These are phyloP conservation scores for Neolamprologus multifasciatus DNA, from an alignment of 2,797 vertebrate species.

Conservation along the genomic window DNA sequence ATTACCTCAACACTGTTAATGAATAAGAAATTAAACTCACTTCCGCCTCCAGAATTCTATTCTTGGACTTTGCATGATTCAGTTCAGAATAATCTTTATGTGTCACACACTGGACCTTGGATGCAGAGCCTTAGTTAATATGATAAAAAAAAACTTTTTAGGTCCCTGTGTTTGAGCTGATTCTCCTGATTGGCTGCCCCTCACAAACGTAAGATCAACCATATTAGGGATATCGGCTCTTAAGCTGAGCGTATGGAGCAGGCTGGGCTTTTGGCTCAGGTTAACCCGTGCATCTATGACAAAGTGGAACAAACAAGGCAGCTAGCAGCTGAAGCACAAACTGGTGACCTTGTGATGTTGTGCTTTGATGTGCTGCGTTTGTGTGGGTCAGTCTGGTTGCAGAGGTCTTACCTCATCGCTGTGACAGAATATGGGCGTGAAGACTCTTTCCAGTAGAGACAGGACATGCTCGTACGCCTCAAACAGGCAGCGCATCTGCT, in stretches of 20 bases:
- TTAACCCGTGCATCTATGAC: background rate
- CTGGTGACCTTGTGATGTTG: background rate
- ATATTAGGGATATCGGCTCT: background rate
- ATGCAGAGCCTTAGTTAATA: background rate
- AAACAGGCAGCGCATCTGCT: conserved; percentile 90
- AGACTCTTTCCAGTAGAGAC: conserved; percentile 89
- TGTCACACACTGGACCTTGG: background rate
- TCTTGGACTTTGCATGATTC: background rate
- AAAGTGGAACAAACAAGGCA: background rate
- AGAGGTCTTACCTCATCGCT: conserved; percentile 84
- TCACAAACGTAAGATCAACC: background rate
- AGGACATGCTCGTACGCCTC: conserved; percentile 96
- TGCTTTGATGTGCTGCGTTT: background rate
- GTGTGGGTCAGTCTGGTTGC: background rate
- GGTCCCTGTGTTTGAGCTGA: background rate
- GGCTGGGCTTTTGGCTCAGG: background rate
- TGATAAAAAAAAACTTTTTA: background rate
- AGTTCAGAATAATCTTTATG: background rate
- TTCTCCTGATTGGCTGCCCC: background rate
- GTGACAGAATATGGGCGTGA: conserved; percentile 97
- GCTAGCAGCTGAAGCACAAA: background rate
- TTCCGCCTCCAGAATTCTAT: background rate
- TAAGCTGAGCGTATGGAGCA: background rate
- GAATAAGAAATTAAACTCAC: background rate
- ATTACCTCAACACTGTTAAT: background rate